Evolutionary conservation across 2,797 vertebrate species (phyloP).

Genomic region (Takifugu rubripes): DNA sequence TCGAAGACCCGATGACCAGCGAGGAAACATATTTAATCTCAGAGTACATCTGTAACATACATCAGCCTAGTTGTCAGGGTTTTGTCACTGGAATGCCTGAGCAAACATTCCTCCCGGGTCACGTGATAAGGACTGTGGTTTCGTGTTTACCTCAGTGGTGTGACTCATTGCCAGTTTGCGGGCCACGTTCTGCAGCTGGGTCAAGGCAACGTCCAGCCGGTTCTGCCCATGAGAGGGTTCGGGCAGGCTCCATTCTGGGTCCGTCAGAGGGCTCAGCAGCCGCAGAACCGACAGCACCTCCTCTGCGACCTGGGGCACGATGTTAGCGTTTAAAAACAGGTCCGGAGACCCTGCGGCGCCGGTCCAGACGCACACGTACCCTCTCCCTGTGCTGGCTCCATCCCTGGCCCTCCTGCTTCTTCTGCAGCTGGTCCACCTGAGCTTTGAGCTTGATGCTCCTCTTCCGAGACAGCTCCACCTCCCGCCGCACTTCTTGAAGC

Average conservation of each 20-base stretch:
- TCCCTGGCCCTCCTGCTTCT: slow-evolving; percentile 56
- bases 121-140: slow-evolving; percentile 1
- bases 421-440: slow-evolving; percentile 77
- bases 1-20: too few species aligned
- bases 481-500: slow-evolving; percentile 76
- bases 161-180: slow-evolving; percentile 64
- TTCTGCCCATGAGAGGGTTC: slow-evolving; percentile 17
- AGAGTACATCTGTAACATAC: too few species aligned
- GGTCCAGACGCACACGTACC: slow-evolving; percentile 39
- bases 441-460: slow-evolving; percentile 75
- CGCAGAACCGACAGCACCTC: slow-evolving; percentile 71
- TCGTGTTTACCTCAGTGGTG: slow-evolving; percentile 57
- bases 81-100: background rate
- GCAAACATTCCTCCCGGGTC: slow-evolving; percentile 18
- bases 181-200: slow-evolving; percentile 67
- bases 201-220: slow-evolving; percentile 59
- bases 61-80: background rate
- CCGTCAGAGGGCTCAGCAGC: slow-evolving; percentile 67
- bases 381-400: slow-evolving; percentile 70
- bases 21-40: too few species aligned
- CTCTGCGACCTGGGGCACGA: slow-evolving; percentile 63
- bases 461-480: slow-evolving; percentile 73
- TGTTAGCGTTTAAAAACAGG: background rate
- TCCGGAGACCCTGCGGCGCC: background rate
- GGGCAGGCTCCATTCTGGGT: slow-evolving; percentile 4